Base-by-base conservation (phyloP, 1,140 invertebrate genomes). In the Apis dorsata region DNA sequence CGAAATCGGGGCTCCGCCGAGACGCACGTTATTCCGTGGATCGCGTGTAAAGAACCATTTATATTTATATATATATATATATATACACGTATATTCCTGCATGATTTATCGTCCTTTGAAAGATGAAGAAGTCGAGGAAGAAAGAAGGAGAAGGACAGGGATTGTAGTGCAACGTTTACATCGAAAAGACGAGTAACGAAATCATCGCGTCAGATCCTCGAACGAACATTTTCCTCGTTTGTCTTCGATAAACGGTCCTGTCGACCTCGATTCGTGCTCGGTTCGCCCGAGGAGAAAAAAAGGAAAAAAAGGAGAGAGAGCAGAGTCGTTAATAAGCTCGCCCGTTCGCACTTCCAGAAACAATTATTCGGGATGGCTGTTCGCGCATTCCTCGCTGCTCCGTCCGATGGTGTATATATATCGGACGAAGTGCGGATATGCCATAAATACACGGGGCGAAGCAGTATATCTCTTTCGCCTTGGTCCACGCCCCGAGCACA, bases 401-500 rank as follows among this genome's bases (percentile, higher is more conserved):
- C 75, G n/a, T 76, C 71, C 13, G 55, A 55, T 55, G 55, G 89
- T 24, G 87, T 90, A 90, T 88, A 87, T 87, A 88, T 89, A 91
- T 91, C 81, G 88, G 89, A 90, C 89, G 91, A 91, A 93, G 92
- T 92, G 90, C 91, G 92, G 90, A 93, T 93, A 93, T 91, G 91
- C 92, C 93, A 92, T 93, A 93, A 93, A 93, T 93, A 93, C 92
- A 92, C 91, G 86, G 77, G 5, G 86, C 88, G 87, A 92, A 86
- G 91, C 92, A 91, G 92, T 94, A 94, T 93, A 93, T 94, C 93
- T 94, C 92, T 91, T 93, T 93, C 93, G 92, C 88, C 88, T 91
- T 91, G 91, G 90, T 93, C 91, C 91, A 92, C 93, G 93, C 93
- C 93, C 93, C 88, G 83, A 93, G 93, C 93, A 93, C 93, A 93